These are phyloP conservation scores for Adelphocoris suturalis DNA, from an alignment of 2,888 invertebrate species.

Conservation along the genomic window DNA sequence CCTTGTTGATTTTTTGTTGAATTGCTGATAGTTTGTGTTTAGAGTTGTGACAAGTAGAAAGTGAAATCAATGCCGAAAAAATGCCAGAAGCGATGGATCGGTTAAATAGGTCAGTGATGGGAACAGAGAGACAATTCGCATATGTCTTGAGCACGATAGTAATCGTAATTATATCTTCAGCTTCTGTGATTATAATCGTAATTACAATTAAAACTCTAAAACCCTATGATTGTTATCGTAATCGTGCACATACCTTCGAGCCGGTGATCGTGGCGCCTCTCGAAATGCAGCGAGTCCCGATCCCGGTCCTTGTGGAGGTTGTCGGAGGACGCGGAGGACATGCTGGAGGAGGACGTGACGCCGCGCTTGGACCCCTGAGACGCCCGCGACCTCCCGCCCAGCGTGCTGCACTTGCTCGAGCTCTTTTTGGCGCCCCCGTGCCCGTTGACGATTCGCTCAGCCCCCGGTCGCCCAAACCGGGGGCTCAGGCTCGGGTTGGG, in stretches of 20 bases:
- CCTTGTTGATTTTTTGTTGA: too few species aligned
- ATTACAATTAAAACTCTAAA: too few species aligned
- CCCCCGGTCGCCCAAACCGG: constrained; percentile 72
- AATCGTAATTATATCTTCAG: too few species aligned
- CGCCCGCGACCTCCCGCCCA: constrained; percentile 73
- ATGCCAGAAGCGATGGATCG: too few species aligned
- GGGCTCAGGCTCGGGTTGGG: constrained; percentile 75
- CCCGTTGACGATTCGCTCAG: constrained; percentile 55
- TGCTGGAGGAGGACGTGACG: constrained; percentile 75
- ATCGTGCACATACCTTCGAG: constrained; percentile 73
- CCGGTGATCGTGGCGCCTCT: constrained; percentile 69
- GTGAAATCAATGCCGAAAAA: too few species aligned
- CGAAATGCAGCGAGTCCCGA: constrained; percentile 71
- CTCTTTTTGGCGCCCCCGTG: constrained; percentile 63
- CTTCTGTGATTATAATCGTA: too few species aligned
- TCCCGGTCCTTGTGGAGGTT: constrained; percentile 74
- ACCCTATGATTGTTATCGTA: too few species aligned
- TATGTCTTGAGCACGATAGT: too few species aligned
- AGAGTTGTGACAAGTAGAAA: too few species aligned
- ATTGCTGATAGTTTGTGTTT: too few species aligned
- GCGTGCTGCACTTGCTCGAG: constrained; percentile 74
- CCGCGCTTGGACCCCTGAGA: constrained; percentile 73
- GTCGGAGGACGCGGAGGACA: constrained; percentile 75
- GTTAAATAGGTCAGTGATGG: too few species aligned
- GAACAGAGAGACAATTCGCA: too few species aligned